phyloP scores from a whole-genome alignment of 2,113 vertebrate species.

The Micronycteris hirsuta region DNA sequence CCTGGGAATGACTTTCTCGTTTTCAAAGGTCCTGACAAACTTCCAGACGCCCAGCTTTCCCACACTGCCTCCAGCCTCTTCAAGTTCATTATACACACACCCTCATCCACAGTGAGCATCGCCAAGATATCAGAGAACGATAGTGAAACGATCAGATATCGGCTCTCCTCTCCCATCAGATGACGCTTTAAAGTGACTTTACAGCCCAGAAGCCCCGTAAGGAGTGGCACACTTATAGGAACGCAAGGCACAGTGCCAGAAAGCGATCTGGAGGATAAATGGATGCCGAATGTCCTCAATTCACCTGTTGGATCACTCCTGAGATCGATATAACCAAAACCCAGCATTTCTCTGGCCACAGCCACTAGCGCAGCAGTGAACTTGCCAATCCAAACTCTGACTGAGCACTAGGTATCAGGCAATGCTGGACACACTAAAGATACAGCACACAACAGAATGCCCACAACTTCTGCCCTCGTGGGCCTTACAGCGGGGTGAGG shows the following conservation, averaged over 20 bases:
- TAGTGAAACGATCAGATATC: neutral
- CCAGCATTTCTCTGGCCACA: neutral
- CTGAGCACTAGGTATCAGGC: neutral
- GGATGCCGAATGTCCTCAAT: neutral
- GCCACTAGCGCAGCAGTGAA: neutral
- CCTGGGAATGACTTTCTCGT: neutral
- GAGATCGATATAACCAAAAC: rapidly evolving
- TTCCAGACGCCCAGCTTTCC: neutral
- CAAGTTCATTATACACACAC: neutral
- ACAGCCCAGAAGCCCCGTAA: neutral
- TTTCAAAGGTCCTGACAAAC: neutral
- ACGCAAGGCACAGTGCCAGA: neutral
- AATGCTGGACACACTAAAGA: neutral
- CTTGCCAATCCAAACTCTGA: neutral
- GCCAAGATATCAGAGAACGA: neutral
- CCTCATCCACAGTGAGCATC: neutral
- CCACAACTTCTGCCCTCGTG: neutral
- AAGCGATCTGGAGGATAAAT: neutral
- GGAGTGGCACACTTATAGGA: neutral
- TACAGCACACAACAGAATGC: neutral
- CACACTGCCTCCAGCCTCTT: neutral
- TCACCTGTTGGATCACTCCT: neutral
- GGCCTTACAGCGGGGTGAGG: neutral
- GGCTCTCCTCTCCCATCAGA: neutral
- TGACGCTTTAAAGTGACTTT: neutral